These are phyloP conservation scores for Dicycla oo DNA, from an alignment of 2,888 invertebrate genomes.

Conservation along the genomic window DNA sequence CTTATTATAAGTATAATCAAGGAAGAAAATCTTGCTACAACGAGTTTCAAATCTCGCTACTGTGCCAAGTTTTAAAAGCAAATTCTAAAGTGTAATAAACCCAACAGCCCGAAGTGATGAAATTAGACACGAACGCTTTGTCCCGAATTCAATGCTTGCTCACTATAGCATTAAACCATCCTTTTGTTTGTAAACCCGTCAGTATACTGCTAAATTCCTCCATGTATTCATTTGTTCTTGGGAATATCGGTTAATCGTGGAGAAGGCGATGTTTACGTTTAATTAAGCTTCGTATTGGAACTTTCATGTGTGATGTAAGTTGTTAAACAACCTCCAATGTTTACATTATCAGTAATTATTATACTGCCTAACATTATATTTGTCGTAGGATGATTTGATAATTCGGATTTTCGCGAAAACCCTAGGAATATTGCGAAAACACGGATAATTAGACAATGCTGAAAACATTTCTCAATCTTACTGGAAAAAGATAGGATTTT, in stretches of 20 bases:
- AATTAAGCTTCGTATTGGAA: constrained; percentile 41
- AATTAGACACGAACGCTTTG: constrained; percentile 23
- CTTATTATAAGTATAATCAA: constrained; percentile 39
- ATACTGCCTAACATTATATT: too few species aligned
- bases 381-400: too few species aligned
- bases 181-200: not conserved
- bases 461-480: too few species aligned
- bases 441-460: too few species aligned
- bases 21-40: constrained; percentile 55
- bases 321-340: constrained; percentile 17
- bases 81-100: constrained; percentile 48
- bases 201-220: not conserved
- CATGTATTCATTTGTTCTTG: not conserved
- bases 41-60: constrained; percentile 58
- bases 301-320: constrained; percentile 27
- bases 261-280: constrained; percentile 40
- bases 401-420: too few species aligned
- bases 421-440: too few species aligned
- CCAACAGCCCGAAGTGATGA: constrained; percentile 6
- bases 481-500: too few species aligned
- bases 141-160: constrained; percentile 32
- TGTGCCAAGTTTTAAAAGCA: constrained; percentile 56
- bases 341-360: not conserved
- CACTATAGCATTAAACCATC: not conserved
- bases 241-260: constrained; percentile 16